phyloP scores from a whole-genome alignment of 2,113 vertebrate genomes.

The Camelus bactrianus region DNA sequence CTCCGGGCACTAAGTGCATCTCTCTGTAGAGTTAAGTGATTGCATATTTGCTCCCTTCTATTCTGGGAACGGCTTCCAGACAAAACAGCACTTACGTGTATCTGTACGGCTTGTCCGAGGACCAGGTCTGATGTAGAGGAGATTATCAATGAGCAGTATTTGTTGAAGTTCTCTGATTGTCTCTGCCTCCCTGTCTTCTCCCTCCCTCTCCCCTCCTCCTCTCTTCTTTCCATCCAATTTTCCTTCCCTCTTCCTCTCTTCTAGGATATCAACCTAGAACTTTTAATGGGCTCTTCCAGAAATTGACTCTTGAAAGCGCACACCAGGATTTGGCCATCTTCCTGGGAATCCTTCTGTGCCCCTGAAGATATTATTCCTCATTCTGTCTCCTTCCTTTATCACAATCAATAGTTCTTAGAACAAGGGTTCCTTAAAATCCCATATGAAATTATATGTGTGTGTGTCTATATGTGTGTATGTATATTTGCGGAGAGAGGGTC shows the following conservation, averaged over 20 bases:
- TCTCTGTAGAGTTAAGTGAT: neutral
- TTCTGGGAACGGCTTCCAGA: neutral
- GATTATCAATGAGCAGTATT: neutral
- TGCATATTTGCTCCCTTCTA: neutral
- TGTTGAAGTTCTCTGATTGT: neutral
- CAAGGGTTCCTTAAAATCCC: neutral
- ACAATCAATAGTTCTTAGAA: neutral
- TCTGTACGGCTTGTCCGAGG: neutral
- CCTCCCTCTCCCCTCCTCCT: neutral
- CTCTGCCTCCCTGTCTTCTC: neutral
- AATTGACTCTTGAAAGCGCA: neutral
- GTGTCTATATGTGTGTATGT: neutral
- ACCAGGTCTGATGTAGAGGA: neutral
- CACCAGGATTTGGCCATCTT: neutral
- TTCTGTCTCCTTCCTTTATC: neutral
- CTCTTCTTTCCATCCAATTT: neutral
- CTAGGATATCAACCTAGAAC: neutral
- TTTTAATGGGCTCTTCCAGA: neutral
- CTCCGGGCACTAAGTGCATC: neutral
- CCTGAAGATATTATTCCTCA: neutral
- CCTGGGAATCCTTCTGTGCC: neutral
- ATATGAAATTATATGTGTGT: neutral
- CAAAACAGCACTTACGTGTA: neutral
- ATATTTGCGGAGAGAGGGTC: neutral
- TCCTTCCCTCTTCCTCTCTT: neutral